Percentiles rank a stretch among this genome's conserved stretches.
Evolutionary conservation across 2,888 invertebrate genomes (phyloP).

Genomic region (Pristionchus arcanus): DNA sequence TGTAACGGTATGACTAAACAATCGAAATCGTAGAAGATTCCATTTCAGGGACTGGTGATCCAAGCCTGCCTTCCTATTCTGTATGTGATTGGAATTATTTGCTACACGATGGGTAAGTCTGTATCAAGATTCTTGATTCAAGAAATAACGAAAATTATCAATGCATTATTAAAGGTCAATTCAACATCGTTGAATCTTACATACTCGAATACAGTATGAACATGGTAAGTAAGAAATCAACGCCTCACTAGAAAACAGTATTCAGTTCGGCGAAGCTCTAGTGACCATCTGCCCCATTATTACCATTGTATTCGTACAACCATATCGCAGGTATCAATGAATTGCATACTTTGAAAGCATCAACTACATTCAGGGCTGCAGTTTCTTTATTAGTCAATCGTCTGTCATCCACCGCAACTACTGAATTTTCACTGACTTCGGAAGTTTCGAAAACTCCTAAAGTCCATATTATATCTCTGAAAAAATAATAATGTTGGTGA

Average conservation of each 20-base stretch:
- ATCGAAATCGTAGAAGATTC: not conserved
- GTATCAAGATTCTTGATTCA: too few relatives aligned
- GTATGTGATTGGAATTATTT: not conserved
- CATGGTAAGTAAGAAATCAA: not conserved
- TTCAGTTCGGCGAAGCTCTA: not conserved
- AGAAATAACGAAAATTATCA: not conserved
- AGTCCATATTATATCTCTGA: not conserved
- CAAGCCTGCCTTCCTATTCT: constrained; percentile 13
- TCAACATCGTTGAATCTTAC: not conserved
- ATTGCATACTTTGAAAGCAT: not conserved
- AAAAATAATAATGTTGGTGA: not conserved
- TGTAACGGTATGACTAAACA: not conserved
- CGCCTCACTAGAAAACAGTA: not conserved
- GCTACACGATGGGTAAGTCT: not conserved
- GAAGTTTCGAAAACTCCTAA: not conserved
- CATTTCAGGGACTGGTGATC: not conserved
- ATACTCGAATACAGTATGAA: not conserved
- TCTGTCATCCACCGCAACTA: not conserved
- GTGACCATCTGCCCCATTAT: not conserved
- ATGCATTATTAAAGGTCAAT: not conserved
- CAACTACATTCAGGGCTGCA: not conserved
- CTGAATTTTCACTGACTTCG: not conserved
- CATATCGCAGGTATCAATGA: not conserved
- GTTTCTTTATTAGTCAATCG: not conserved
- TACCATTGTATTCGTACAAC: not conserved